Conservation (phyloP, 2,113 vertebrate species). For the Echinops telfairi region DNA sequence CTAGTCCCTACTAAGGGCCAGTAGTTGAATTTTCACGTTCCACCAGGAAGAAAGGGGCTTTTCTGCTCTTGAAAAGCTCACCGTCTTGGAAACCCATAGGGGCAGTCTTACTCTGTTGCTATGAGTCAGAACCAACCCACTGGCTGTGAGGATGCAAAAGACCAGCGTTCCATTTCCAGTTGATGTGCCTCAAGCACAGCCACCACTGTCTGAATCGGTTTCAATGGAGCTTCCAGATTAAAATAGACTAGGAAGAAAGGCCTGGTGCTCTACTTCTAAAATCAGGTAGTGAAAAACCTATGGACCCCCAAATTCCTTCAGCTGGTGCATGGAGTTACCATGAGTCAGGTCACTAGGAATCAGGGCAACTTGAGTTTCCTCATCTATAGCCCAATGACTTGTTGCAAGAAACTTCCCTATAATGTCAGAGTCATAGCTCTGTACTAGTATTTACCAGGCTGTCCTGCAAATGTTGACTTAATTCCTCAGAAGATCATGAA, state of each 20-base stretch:
- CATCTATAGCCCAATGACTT: background rate
- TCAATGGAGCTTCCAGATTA: background rate
- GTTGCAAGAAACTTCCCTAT: background rate
- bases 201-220: background rate
- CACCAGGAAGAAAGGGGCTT: too few species aligned
- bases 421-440: background rate
- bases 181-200: background rate
- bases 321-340: background rate
- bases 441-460: background rate
- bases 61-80: too few species aligned
- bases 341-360: background rate
- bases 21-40: too few species aligned
- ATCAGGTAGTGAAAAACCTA: background rate
- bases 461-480: background rate
- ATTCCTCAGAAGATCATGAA: constrained; percentile 45
- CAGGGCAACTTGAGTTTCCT: background rate
- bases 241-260: background rate
- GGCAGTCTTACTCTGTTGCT: background rate
- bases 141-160: background rate
- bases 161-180: background rate
- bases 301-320: background rate
- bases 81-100: too few species aligned
- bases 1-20: too few species aligned
- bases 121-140: too few species aligned
- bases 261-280: background rate